A percentile compares a stretch with the other conserved stretches of the same genome.
These are phyloP conservation scores for Phenacoccus solenopsis DNA, from an alignment of 1,140 invertebrate species.

Conservation along the genomic window DNA sequence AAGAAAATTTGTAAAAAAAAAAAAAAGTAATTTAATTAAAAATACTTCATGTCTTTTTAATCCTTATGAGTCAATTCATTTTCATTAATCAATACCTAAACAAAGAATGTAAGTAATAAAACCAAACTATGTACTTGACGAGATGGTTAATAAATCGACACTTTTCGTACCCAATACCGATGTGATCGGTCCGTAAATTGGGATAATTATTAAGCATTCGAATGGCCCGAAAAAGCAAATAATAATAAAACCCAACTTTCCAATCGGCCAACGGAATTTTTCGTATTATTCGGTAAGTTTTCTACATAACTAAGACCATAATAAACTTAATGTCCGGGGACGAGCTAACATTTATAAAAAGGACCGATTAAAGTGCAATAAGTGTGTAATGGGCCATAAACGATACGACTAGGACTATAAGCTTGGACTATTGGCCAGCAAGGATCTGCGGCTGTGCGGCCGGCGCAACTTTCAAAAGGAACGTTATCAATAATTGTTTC, in stretches of 20 bases:
- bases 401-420: conserved; percentile 4
- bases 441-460: neutral
- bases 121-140: too few species aligned
- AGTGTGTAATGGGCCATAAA: conserved; percentile 17
- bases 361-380: conserved; percentile 15
- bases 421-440: neutral
- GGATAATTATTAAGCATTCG: too few species aligned
- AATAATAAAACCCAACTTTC: neutral
- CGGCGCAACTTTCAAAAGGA: neutral
- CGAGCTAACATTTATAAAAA: conserved; percentile 1
- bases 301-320: conserved; percentile 7
- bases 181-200: too few species aligned
- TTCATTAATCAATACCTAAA: too few species aligned
- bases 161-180: too few species aligned
- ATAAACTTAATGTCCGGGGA: conserved; percentile 7
- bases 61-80: too few species aligned
- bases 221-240: neutral
- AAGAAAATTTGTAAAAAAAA: too few species aligned
- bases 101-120: too few species aligned
- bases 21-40: too few species aligned
- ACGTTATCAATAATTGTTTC: conserved; percentile 3
- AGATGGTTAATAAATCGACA: too few species aligned
- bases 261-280: neutral
- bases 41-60: too few species aligned
- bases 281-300: conserved; percentile 9